Evolutionary conservation across 2,888 invertebrate species (phyloP).

Genomic region (Pinctada fucata): DNA sequence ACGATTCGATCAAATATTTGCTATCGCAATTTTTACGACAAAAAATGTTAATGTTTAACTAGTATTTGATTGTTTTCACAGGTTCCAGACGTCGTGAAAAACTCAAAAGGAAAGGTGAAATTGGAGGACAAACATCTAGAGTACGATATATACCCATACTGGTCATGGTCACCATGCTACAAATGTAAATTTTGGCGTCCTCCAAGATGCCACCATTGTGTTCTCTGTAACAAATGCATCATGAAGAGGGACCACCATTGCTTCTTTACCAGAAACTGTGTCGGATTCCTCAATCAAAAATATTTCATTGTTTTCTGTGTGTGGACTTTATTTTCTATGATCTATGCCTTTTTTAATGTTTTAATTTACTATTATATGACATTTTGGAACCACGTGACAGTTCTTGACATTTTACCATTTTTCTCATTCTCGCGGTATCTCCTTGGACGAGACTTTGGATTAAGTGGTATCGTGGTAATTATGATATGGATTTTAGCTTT

Average conservation of each 20-base stretch:
- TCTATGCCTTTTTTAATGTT: constrained; percentile 56
- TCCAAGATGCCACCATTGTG: constrained; percentile 73
- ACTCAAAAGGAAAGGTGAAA: not conserved
- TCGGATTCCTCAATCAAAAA: constrained; percentile 71
- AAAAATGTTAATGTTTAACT: too few relatives aligned
- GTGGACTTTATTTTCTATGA: constrained; percentile 59
- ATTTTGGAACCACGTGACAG: constrained; percentile 45
- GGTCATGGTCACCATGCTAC: constrained; percentile 73
- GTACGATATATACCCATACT: constrained; percentile 57
- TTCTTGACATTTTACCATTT: constrained; percentile 62
- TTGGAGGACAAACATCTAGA: constrained; percentile 4
- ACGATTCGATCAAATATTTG: too few relatives aligned
- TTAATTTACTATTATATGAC: constrained; percentile 31
- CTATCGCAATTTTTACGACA: too few relatives aligned
- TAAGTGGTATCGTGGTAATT: constrained; percentile 48
- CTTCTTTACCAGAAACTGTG: constrained; percentile 70
- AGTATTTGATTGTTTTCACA: not conserved
- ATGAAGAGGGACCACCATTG: constrained; percentile 75
- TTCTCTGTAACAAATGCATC: constrained; percentile 69
- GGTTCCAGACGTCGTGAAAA: constrained; percentile 1
- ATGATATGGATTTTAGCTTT: constrained; percentile 59
- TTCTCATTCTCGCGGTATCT: constrained; percentile 55
- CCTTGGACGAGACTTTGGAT: constrained; percentile 50
- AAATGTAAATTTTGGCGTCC: constrained; percentile 66
- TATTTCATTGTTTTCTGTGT: constrained; percentile 70